A percentile compares a stretch with the other conserved stretches of the same genome.
Conservation (phyloP, 2,888 invertebrate species). For the Yponomeuta sedellus region DNA sequence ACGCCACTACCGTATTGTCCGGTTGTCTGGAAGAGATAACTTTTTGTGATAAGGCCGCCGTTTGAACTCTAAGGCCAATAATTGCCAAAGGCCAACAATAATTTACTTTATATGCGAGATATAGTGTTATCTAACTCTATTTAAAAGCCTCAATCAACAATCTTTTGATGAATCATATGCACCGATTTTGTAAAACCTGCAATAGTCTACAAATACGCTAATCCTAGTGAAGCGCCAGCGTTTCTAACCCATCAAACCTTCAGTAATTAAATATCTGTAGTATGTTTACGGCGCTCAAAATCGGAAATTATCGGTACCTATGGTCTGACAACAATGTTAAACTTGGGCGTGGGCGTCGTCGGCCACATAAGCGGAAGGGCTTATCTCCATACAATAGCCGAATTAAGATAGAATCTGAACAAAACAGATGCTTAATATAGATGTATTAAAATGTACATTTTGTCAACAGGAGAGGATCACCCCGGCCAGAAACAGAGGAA, state of each 20-base stretch:
- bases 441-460: slow-evolving; percentile 24
- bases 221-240: too few relatives aligned
- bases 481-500: slow-evolving; percentile 86
- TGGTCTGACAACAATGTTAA: not conserved
- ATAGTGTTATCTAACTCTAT: too few relatives aligned
- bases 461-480: slow-evolving; percentile 79
- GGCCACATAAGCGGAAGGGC: slow-evolving; percentile 15
- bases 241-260: too few relatives aligned
- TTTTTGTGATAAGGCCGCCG: too few relatives aligned
- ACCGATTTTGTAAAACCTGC: too few relatives aligned
- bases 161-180: too few relatives aligned
- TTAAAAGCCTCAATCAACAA: too few relatives aligned
- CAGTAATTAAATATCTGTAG: not conserved
- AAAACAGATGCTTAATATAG: not conserved
- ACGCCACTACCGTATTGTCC: not conserved
- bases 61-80: not conserved
- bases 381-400: slow-evolving; percentile 20
- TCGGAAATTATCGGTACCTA: not conserved
- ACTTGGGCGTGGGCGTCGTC: not conserved
- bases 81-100: too few relatives aligned
- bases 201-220: too few relatives aligned
- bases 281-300: not conserved
- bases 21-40: too few relatives aligned
- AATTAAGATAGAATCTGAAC: not conserved
- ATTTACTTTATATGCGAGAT: too few relatives aligned